phyloP scores from a whole-genome alignment of 2,797 vertebrate genomes.

The Cirrhinus molitorella region DNA sequence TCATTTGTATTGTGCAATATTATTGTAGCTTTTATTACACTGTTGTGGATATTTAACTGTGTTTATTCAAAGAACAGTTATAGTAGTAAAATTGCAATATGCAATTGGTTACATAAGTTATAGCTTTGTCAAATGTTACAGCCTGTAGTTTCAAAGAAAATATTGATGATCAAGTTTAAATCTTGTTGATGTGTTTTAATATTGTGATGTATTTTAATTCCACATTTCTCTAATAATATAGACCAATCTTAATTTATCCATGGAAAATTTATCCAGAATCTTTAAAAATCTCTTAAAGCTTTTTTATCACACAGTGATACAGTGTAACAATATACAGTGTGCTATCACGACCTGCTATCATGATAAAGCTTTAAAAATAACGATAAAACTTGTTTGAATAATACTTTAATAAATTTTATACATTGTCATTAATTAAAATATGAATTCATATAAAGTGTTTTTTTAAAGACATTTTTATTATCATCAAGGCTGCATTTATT shows the following conservation, averaged over 20 bases:
- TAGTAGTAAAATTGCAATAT: not conserved
- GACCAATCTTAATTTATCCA: not conserved
- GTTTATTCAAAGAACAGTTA: not conserved
- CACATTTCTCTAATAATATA: not conserved
- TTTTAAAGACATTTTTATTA: too few relatives aligned
- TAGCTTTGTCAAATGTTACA: not conserved
- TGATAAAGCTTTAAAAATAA: not conserved
- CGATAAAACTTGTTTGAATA: not conserved
- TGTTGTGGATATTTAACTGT: not conserved
- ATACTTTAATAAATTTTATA: not conserved
- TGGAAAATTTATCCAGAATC: not conserved
- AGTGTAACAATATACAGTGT: not conserved
- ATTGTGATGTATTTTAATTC: not conserved
- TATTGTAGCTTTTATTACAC: not conserved
- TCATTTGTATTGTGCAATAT: too few relatives aligned
- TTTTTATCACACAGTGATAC: not conserved
- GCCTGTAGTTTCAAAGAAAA: not conserved
- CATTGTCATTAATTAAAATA: not conserved
- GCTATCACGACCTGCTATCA: not conserved
- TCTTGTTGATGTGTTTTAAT: not conserved
- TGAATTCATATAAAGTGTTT: too few relatives aligned
- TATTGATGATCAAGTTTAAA: not conserved
- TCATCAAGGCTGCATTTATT: too few relatives aligned
- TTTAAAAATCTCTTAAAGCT: not conserved
- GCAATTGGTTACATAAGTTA: not conserved